A percentile compares a stretch with the other conserved stretches of the same genome.
Conservation (phyloP, 2,797 vertebrate genomes). For the Odontamblyopus rebecca region DNA sequence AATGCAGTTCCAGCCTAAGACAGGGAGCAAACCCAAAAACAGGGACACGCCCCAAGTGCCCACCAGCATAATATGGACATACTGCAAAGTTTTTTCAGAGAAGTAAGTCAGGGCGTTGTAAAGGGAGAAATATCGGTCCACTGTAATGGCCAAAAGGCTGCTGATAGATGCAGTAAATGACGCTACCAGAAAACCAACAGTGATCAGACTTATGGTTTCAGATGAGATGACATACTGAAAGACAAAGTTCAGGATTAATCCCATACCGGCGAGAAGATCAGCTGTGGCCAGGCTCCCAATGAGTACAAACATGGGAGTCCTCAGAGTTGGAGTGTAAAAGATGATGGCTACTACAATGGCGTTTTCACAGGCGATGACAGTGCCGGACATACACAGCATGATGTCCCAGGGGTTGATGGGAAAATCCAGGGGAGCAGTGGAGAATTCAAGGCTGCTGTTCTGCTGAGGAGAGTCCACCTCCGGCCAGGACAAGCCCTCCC, state of each 20-base stretch:
- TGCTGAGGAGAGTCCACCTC: constrained; percentile 63
- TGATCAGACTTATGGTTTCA: constrained; percentile 92
- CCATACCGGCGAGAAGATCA: constrained; percentile 92
- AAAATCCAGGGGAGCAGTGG: constrained; percentile 68
- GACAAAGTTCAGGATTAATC: constrained; percentile 96
- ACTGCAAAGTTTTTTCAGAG: constrained; percentile 91
- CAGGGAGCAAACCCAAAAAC: constrained; percentile 88
- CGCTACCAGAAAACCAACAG: constrained; percentile 94
- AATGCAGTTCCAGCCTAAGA: constrained; percentile 97
- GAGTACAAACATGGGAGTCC: constrained; percentile 95
- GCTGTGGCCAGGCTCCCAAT: constrained; percentile 97
- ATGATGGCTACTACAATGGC: constrained; percentile 96
- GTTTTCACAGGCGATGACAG: constrained; percentile 94
- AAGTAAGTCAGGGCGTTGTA: constrained; percentile 97
- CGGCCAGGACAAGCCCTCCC: constrained; percentile 61
- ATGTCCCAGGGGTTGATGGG: constrained; percentile 95
- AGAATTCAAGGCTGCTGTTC: constrained; percentile 73
- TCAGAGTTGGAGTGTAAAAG: constrained; percentile 90
- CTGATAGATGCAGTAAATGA: constrained; percentile 97
- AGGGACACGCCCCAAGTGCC: constrained; percentile 91
- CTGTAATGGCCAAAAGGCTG: constrained; percentile 94
- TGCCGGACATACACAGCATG: constrained; percentile 95
- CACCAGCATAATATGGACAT: constrained; percentile 89
- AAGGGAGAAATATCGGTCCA: constrained; percentile 96
- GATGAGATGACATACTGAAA: constrained; percentile 94